Percentiles rank a stretch among this genome's conserved stretches.
Conservation (phyloP, 2,113 vertebrate species). For the Chaenocephalus aceratus region DNA sequence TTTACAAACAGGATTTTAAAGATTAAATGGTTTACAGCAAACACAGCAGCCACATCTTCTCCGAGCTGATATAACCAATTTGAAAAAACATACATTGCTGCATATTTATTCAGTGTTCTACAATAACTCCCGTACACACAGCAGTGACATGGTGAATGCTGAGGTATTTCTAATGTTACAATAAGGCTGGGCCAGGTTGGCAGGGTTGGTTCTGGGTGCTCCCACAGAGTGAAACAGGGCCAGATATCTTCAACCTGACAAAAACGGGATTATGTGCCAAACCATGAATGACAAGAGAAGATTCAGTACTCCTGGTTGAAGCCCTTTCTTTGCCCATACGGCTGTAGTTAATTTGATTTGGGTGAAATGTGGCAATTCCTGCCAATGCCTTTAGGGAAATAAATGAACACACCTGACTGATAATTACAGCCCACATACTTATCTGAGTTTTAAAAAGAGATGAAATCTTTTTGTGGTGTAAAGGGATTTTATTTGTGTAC, state of each 20-base stretch:
- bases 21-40: constrained; percentile 45
- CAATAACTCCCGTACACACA: background rate
- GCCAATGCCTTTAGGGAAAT: constrained; percentile 45
- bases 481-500: background rate
- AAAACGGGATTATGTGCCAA: constrained; percentile 15
- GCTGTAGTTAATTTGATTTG: constrained; percentile 22
- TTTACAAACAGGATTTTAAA: constrained; percentile 66
- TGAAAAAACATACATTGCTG: background rate
- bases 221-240: constrained; percentile 33
- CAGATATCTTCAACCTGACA: constrained; percentile 17
- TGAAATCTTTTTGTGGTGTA: background rate
- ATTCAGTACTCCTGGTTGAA: constrained; percentile 34
- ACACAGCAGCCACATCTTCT: constrained; percentile 10
- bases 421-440: rapidly evolving
- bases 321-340: constrained; percentile 11
- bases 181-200: background rate
- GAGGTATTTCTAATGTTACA: background rate
- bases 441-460: background rate
- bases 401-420: constrained; percentile 20
- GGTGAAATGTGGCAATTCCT: constrained; percentile 68
- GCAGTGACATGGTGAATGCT: background rate
- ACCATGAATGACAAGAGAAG: constrained; percentile 23
- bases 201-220: constrained; percentile 1
- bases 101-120: constrained; percentile 4
- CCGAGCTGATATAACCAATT: background rate